A percentile compares a stretch with the other conserved stretches of the same genome.
phyloP scores from a whole-genome alignment of 2,113 vertebrate species.

The Tautogolabrus adspersus region DNA sequence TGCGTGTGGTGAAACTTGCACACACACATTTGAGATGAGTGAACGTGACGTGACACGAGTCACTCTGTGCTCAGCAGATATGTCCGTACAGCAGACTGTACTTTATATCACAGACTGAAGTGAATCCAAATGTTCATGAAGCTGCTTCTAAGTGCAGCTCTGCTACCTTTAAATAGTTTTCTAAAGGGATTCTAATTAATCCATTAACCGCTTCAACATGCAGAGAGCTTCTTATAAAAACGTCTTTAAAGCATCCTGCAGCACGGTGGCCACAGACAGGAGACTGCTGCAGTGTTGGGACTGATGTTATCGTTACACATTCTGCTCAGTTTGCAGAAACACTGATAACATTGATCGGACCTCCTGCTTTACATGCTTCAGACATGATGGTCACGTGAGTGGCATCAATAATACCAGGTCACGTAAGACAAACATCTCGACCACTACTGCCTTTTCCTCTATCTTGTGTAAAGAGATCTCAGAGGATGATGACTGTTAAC shows the following conservation, averaged over 20 bases:
- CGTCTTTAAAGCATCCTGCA: not conserved
- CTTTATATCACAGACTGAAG: not conserved
- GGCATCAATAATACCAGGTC: not conserved
- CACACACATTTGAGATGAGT: not conserved
- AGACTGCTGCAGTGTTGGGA: not conserved
- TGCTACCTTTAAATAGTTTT: not conserved
- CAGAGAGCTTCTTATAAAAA: not conserved
- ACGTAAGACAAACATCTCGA: not conserved
- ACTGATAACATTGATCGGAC: slow-evolving; percentile 41
- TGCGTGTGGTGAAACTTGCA: slow-evolving; percentile 22
- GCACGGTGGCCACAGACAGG: not conserved
- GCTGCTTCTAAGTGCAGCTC: not conserved
- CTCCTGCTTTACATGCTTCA: slow-evolving; percentile 44
- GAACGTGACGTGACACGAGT: slow-evolving; percentile 29
- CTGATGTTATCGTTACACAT: not conserved
- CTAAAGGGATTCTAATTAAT: not conserved
- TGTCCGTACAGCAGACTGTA: slow-evolving; percentile 21
- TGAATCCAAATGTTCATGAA: not conserved
- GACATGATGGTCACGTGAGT: not conserved
- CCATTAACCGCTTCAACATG: not conserved
- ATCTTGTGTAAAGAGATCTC: not conserved
- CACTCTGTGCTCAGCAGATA: slow-evolving; percentile 34
- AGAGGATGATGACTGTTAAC: not conserved
- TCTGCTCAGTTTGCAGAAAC: slow-evolving; percentile 26
- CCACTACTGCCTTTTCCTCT: not conserved